Conservation (phyloP, 2,888 invertebrate species). For the Drosophila setosimentum region DNA sequence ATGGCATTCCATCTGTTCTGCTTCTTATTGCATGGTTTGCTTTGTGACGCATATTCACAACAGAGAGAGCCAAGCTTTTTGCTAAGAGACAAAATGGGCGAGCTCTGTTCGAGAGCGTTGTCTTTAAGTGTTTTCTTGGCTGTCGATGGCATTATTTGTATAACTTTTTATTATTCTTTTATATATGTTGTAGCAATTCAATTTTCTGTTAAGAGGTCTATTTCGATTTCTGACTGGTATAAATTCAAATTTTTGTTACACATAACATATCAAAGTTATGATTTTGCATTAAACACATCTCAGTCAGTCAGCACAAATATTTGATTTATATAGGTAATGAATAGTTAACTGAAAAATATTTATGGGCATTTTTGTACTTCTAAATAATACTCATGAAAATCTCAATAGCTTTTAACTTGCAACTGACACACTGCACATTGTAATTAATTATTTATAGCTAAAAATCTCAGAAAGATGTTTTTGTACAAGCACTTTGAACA, state of each 20-base stretch:
- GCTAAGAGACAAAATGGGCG: neutral
- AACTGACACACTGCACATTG: neutral
- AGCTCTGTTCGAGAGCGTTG: neutral
- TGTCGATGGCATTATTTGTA: constrained; percentile 8
- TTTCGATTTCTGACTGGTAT: neutral
- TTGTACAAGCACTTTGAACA: neutral
- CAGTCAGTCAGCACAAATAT: neutral
- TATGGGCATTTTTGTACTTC: neutral
- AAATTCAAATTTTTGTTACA: neutral
- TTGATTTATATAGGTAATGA: neutral
- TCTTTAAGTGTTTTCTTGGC: constrained; percentile 9
- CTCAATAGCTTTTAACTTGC: neutral
- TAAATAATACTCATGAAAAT: neutral
- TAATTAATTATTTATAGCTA: constrained; percentile 1
- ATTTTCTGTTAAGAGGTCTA: neutral
- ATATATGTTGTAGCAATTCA: neutral
- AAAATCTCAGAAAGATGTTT: neutral
- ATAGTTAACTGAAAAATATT: neutral
- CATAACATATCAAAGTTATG: neutral
- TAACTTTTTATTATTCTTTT: constrained; percentile 9
- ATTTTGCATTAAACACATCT: neutral
- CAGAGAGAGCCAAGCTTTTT: constrained; percentile 53
- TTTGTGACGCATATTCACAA: constrained; percentile 71
- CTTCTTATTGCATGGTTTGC: constrained; percentile 37
- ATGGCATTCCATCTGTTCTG: constrained; percentile 24